Base-by-base conservation (phyloP, 2,888 invertebrate species). In the Eupithecia tripunctaria region DNA sequence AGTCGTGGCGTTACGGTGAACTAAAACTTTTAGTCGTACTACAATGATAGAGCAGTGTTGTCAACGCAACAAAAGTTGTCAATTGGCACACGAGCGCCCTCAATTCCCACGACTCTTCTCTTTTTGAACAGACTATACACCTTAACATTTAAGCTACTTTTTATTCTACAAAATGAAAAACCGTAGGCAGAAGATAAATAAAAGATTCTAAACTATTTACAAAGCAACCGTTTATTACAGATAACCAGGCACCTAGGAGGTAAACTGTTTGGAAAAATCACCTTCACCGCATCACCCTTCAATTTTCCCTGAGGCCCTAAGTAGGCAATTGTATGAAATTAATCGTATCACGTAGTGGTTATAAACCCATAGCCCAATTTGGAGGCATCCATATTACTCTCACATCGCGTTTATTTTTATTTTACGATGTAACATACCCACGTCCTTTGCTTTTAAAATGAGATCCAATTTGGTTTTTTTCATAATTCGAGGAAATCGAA, bases 371-470 rank as follows among this genome's bases (percentile, higher is more conserved):
- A 60, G 72, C 47, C 67, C 60, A 75, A 72, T 72, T 75, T 72
- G 67, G 67, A 41, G 65, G 74, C 74, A 64, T 47, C 71, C 38
- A 65, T 73, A 72, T 63, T 69, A 75, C 64, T 71, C 60, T 73
- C 72, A 75, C 75, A 70, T 78, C 69, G 73, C 76, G 71, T 79
- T 76, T 79, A 76, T 77, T 78, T 78, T 73, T 73, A 77, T 77
- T 75, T 71, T 72, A 75, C 36, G 73, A 68, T 67, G 74, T 72
- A n/a, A 38, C 38, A 36, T 64, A 68, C 75, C 67, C 66, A 25
- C 67, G 71, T 67, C 67, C 64, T 71, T 65, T 70, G 64, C 79
- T 73, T 72, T 62, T 47, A 56, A 67, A 67, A 77, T 47, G 65
- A 73, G 59, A 76, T 78, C 76, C 76, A 75, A 78, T 78, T 78